phyloP scores from a whole-genome alignment of 2,888 invertebrate species.

The Lordiphosa andalusiaca region DNA sequence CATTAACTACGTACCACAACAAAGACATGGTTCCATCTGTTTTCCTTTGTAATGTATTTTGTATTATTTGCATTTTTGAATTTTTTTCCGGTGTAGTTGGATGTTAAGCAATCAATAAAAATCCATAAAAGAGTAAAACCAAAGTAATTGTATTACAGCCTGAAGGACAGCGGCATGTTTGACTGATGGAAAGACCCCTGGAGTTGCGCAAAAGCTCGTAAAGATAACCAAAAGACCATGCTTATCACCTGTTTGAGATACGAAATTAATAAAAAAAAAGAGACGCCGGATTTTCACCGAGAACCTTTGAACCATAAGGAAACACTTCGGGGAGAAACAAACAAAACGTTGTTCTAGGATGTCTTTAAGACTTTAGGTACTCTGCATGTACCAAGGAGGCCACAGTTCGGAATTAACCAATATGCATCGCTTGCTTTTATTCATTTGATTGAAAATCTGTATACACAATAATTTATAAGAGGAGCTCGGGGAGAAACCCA shows the following conservation, averaged over 20 bases:
- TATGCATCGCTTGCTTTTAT: too few relatives aligned
- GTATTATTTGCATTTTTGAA: conserved; percentile 25
- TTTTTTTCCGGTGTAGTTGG: conserved; percentile 41
- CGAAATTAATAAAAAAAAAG: too few relatives aligned
- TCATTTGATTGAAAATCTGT: conserved; percentile 4
- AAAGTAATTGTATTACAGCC: conserved; percentile 27
- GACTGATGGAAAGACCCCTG: conserved; percentile 17
- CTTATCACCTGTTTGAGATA: conserved; percentile 36
- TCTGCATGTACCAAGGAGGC: neutral
- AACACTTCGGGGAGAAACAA: too few relatives aligned
- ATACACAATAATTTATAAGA: conserved; percentile 24
- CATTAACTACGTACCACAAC: conserved; percentile 14
- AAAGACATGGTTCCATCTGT: conserved; percentile 30
- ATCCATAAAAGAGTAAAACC: conserved; percentile 28
- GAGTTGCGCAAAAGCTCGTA: conserved; percentile 12
- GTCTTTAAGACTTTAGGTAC: too few relatives aligned
- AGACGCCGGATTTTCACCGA: too few relatives aligned
- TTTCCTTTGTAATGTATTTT: conserved; percentile 33
- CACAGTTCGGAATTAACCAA: too few relatives aligned
- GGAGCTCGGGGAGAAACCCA: conserved; percentile 3
- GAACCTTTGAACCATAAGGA: too few relatives aligned
- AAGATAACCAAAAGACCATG: conserved; percentile 34
- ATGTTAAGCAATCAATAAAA: conserved; percentile 45
- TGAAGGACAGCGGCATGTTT: conserved; percentile 55
- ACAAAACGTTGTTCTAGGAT: too few relatives aligned